Conservation (phyloP, 2,113 vertebrate species). For the Gallinago undulata region DNA sequence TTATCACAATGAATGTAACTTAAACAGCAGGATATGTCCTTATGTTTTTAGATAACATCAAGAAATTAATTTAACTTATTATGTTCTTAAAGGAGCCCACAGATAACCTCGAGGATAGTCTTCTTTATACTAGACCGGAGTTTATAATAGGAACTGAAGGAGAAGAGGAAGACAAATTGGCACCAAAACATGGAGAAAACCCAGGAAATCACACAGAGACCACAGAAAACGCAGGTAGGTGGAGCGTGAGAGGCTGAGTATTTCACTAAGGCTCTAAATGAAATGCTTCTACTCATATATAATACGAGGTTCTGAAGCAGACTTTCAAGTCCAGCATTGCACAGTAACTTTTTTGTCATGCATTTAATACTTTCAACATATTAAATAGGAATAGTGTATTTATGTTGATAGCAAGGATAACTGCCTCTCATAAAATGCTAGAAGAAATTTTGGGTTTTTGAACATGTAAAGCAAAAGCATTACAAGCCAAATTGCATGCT, state of each 20-base stretch:
- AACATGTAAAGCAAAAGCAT: not conserved
- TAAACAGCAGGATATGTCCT: not conserved
- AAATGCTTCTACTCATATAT: not conserved
- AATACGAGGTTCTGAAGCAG: not conserved
- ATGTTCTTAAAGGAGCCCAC: constrained; percentile 86
- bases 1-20: not conserved
- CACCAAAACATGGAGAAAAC: constrained; percentile 79
- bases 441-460: not conserved
- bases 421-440: not conserved
- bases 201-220: constrained; percentile 76
- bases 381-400: not conserved
- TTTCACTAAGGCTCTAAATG: not conserved
- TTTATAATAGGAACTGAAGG: constrained; percentile 83
- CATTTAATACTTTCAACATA: not conserved
- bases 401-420: not conserved
- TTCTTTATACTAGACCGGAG: constrained; percentile 86
- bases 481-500: not conserved
- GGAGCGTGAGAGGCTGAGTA: not conserved
- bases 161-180: constrained; percentile 82
- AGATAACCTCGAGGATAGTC: constrained; percentile 93
- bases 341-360: not conserved
- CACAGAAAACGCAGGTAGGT: constrained; percentile 81
- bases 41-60: not conserved
- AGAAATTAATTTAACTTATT: constrained; percentile 14
- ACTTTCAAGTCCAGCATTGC: not conserved